These are phyloP conservation scores for Protobothrops mucrosquamatus DNA, from an alignment of 2,113 vertebrate species.

Conservation along the genomic window DNA sequence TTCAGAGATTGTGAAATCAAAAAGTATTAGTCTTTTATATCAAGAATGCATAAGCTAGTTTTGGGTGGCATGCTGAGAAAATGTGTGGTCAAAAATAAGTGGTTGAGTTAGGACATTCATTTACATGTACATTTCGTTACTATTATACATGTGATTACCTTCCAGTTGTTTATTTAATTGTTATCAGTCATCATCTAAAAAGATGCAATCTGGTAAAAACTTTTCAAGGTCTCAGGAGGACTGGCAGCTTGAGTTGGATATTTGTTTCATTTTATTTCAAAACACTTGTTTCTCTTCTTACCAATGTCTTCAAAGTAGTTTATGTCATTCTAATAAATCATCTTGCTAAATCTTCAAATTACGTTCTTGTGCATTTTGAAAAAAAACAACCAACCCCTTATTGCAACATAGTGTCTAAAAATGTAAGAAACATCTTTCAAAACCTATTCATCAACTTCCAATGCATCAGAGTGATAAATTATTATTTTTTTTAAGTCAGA, in stretches of 20 bases:
- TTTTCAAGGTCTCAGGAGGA: neutral
- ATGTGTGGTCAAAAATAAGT: neutral
- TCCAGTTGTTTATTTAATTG: neutral
- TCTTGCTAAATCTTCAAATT: neutral
- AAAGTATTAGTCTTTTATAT: neutral
- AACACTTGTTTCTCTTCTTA: neutral
- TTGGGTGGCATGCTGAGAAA: neutral
- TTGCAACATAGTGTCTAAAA: neutral
- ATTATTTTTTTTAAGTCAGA: neutral
- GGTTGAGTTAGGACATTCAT: neutral
- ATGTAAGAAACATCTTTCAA: neutral
- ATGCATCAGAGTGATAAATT: neutral
- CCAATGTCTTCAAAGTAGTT: neutral
- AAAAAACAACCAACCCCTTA: neutral
- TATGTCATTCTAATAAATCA: neutral
- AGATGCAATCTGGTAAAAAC: neutral
- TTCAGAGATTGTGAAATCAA: neutral
- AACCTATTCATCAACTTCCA: neutral
- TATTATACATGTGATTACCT: neutral
- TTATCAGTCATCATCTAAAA: neutral
- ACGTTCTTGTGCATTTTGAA: neutral
- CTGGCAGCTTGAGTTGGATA: neutral
- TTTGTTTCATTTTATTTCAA: neutral
- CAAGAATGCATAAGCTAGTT: neutral
- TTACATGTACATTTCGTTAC: neutral